Base-by-base conservation (phyloP, 2,888 invertebrate species). In the Nemotelus nigrinus region DNA sequence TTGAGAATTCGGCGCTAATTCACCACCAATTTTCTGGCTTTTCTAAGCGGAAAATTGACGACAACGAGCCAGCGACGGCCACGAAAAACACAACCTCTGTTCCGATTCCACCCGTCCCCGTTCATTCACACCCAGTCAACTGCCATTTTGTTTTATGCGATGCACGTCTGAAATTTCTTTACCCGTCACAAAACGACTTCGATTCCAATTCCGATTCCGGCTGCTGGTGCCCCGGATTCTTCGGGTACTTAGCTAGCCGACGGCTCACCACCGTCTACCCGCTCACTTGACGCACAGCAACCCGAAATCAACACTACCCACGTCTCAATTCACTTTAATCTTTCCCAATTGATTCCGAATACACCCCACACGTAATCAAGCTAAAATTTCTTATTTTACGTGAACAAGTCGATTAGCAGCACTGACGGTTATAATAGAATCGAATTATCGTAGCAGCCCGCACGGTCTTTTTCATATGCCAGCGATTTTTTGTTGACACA, bases 161-260 rank as follows among this genome's bases (percentile, higher is more conserved):
- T 78, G 78, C 57, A 76, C 78, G 64, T n/a, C 86, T 87, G 77
- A 86, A 86, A 72, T 87, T 87, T 86, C 86, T 0, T 87, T 83
- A 0, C 87, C 87, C 85, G 95, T 94, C 80, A 58, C 47, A 48
- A 58, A 47, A 25, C 25, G 25, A 25, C 25, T 25, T 25, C 25
- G 25, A 25, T 25, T 25, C 25, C 25, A 25, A 25, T 25, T 25
- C 47, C 47, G 72, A 44, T 60, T 58, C 72, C 74, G 74, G 63
- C 60, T 60, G 58, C 53, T 53, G 55, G 25, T 10, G 72, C 60
- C 41, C 57, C 74, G 60, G 60, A 50, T 48, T 74, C 60, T 47
- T 43, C 7, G 60, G 60, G 60, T 25, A 39, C 41, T 39, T 60
- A 48, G 67, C 67, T 25, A 48, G 25, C n/a, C 5, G 10, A n/a